These are phyloP conservation scores for Drosophila pullipes DNA, from an alignment of 2,888 invertebrate genomes.

Conservation along the genomic window DNA sequence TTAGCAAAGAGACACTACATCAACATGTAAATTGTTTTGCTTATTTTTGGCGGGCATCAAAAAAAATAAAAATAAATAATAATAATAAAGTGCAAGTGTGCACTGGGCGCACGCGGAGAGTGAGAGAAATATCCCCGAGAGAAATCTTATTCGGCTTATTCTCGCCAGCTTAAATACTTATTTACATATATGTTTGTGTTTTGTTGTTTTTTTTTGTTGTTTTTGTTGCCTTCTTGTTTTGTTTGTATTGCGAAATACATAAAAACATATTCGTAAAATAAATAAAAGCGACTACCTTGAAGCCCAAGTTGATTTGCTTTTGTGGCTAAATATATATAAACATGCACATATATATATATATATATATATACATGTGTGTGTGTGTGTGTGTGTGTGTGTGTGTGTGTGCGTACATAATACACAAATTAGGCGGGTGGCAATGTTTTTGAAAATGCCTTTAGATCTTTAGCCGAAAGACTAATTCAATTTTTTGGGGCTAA, in stretches of 20 bases:
- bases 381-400: background rate
- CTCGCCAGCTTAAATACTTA: slow-evolving; percentile 1
- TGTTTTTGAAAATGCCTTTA: slow-evolving; percentile 40
- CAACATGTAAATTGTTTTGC: slow-evolving; percentile 29
- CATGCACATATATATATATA: background rate
- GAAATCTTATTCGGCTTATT: slow-evolving; percentile 21
- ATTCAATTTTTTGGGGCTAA: slow-evolving; percentile 9
- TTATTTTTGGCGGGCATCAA: slow-evolving; percentile 53
- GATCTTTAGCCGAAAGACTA: slow-evolving; percentile 23
- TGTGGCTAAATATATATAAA: slow-evolving; percentile 11
- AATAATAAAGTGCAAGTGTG: slow-evolving; percentile 47
- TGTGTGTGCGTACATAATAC: slow-evolving; percentile 12
- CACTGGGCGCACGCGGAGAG: slow-evolving; percentile 8
- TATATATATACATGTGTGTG: background rate
- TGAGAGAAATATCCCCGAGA: slow-evolving; percentile 2
- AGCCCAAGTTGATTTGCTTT: slow-evolving; percentile 60
- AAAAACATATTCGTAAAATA: slow-evolving; percentile 76
- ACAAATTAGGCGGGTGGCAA: slow-evolving; percentile 32
- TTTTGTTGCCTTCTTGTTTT: slow-evolving; percentile 9
- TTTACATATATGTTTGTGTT: slow-evolving; percentile 18
- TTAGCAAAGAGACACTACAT: slow-evolving; percentile 18
- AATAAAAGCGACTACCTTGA: slow-evolving; percentile 71
- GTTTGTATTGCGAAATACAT: slow-evolving; percentile 71
- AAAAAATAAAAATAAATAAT: slow-evolving; percentile 24
- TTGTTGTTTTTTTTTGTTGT: slow-evolving; percentile 1